A percentile compares a stretch with the other conserved stretches of the same genome.
phyloP scores from a whole-genome alignment of 2,113 vertebrate species.

The Istiophorus platypterus region DNA sequence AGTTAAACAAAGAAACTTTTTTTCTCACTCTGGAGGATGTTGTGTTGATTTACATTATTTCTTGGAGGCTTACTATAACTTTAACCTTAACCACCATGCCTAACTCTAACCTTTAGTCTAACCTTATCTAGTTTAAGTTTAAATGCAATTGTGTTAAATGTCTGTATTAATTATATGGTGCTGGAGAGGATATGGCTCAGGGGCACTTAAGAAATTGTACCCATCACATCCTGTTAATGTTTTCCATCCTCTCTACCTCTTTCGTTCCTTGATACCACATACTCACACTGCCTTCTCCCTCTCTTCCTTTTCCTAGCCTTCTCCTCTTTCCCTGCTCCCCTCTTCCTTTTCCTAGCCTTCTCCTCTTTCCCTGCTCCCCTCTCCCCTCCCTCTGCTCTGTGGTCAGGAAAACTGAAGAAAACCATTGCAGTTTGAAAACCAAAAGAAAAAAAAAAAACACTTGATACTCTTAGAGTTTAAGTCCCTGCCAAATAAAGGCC shows the following conservation, averaged over 20 bases:
- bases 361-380: too few species aligned
- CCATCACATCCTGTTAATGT: too few species aligned
- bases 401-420: constrained; percentile 54
- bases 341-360: neutral
- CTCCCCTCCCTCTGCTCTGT: constrained; percentile 21
- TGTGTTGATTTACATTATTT: too few species aligned
- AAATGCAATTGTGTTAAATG: neutral
- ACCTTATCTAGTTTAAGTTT: neutral
- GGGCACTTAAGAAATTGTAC: neutral
- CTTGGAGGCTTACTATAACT: too few species aligned
- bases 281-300: neutral
- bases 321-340: neutral
- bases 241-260: neutral
- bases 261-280: neutral
- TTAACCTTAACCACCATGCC: neutral
- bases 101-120: neutral
- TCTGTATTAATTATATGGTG: neutral
- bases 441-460: constrained; percentile 59
- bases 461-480: constrained; percentile 65
- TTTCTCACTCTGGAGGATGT: too few species aligned
- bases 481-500: constrained; percentile 71
- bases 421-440: constrained; percentile 59
- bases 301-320: neutral
- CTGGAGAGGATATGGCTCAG: too few species aligned
- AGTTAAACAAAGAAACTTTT: too few species aligned